Conservation (phyloP, 1,140 invertebrate species). For the Nasonia longicornis region DNA sequence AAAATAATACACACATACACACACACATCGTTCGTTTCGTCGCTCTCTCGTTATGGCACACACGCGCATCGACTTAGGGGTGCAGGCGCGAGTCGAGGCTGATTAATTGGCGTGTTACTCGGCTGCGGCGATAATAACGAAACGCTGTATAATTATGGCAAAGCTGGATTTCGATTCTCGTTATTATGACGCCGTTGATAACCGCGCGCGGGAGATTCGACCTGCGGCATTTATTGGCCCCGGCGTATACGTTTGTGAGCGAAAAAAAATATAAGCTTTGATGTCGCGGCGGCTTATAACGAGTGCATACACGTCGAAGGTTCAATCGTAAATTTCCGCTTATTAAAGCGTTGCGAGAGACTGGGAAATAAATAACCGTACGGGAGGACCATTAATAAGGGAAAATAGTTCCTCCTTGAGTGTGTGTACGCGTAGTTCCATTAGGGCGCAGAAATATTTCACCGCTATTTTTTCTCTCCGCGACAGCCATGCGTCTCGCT, state of each 20-base stretch:
- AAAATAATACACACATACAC: not conserved
- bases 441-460: not conserved
- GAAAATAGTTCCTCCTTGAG: not conserved
- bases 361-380: not conserved
- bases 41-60: not conserved
- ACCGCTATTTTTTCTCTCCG: constrained; percentile 4
- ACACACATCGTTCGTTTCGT: not conserved
- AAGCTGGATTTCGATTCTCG: constrained; percentile 7
- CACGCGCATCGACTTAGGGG: not conserved
- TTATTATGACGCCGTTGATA: no score
- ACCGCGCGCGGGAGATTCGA: no score
- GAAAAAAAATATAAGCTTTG: no score
- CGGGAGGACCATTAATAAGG: not conserved
- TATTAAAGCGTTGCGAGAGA: not conserved
- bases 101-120: not conserved
- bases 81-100: not conserved
- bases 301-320: not conserved
- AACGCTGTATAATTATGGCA: constrained; percentile 20
- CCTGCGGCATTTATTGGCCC: no score
- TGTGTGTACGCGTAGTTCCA: not conserved
- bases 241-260: no score
- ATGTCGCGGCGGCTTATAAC: not conserved
- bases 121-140: not conserved
- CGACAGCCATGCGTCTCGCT: constrained; percentile 12
- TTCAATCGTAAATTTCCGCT: not conserved